Evolutionary conservation across 2,888 invertebrate species (phyloP).

Genomic region (Aspidapion aeneum): DNA sequence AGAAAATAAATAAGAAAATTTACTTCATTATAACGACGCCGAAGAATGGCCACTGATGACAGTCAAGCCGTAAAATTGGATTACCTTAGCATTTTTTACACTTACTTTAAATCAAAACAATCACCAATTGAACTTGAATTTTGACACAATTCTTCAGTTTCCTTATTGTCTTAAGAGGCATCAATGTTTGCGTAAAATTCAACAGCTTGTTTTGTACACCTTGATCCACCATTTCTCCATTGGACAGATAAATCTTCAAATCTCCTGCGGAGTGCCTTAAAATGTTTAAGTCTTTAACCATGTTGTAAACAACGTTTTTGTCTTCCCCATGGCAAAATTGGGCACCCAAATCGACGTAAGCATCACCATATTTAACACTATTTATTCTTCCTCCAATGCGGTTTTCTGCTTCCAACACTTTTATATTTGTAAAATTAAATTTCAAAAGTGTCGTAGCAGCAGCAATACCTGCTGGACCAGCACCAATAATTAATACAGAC

Average conservation of each 20-base stretch:
- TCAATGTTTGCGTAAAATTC: constrained; percentile 22
- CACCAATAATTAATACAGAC: constrained; percentile 51
- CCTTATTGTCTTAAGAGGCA: constrained; percentile 12
- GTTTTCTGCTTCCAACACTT: constrained; percentile 31
- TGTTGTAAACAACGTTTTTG: constrained; percentile 16
- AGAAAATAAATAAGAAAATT: too few relatives aligned
- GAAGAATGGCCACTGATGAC: too few relatives aligned
- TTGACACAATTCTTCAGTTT: constrained; percentile 7
- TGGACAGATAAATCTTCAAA: constrained; percentile 15
- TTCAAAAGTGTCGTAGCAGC: neutral
- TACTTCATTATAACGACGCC: too few relatives aligned
- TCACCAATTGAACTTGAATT: constrained; percentile 23
- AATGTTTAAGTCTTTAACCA: constrained; percentile 20
- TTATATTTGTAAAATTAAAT: constrained; percentile 32
- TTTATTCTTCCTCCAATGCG: constrained; percentile 39
- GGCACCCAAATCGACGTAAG: constrained; percentile 39
- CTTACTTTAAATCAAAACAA: constrained; percentile 26
- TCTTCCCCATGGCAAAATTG: constrained; percentile 45
- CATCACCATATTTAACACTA: constrained; percentile 30
- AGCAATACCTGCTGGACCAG: constrained; percentile 43
- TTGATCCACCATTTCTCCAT: constrained; percentile 17
- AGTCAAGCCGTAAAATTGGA: too few relatives aligned
- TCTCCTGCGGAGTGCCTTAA: constrained; percentile 9
- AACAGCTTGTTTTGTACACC: constrained; percentile 13
- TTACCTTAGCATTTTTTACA: too few relatives aligned